Evolutionary conservation across 2,797 vertebrate species (phyloP).

Genomic region (Vultur gryphus): DNA sequence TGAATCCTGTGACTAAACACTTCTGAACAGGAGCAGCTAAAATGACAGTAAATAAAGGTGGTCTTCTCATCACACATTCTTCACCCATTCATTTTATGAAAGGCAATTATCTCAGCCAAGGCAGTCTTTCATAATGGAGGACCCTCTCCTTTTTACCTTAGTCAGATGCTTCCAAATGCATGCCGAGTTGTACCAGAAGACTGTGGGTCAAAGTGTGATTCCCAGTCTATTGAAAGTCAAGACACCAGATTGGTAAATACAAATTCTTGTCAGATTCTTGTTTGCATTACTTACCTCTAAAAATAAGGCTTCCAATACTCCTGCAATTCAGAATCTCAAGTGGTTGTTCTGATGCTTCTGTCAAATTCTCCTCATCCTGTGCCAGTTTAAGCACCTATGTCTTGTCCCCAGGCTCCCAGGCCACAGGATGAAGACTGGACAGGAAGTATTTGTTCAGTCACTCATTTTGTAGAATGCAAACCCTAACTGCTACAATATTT

Average conservation of each 20-base stretch:
- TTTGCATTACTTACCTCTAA: neutral
- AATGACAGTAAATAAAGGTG: neutral
- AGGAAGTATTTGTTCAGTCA: neutral
- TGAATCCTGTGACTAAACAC: neutral
- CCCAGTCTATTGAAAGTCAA: neutral
- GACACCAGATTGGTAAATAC: neutral
- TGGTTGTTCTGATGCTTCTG: neutral
- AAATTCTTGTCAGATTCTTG: neutral
- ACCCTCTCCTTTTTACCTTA: neutral
- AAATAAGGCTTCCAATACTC: neutral
- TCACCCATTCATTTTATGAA: neutral
- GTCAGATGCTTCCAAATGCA: neutral
- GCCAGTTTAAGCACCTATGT: neutral
- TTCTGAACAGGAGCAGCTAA: neutral
- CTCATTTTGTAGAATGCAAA: neutral
- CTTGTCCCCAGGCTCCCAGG: neutral
- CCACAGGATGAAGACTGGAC: neutral
- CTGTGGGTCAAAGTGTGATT: accelerated
- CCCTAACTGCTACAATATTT: neutral
- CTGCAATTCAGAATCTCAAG: neutral
- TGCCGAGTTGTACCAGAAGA: neutral
- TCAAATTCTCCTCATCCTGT: neutral
- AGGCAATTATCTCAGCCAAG: neutral
- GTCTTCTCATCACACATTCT: neutral
- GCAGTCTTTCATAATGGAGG: neutral